These are phyloP conservation scores for Sweltsa coloradensis DNA, from an alignment of 1,140 invertebrate species.

Conservation along the genomic window DNA sequence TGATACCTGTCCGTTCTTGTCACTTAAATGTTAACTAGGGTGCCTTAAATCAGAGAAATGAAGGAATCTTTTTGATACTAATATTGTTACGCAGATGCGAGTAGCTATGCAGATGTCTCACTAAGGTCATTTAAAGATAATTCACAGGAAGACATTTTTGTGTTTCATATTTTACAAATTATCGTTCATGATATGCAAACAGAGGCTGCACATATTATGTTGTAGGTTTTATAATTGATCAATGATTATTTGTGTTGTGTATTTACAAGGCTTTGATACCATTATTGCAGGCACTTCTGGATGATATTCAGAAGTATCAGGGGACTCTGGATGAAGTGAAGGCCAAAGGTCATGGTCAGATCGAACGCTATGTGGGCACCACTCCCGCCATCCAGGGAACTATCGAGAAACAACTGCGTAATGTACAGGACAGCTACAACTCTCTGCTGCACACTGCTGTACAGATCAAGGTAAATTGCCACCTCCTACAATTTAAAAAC, in stretches of 20 bases:
- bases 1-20: too few relatives aligned
- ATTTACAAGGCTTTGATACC: too few relatives aligned
- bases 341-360: conserved; percentile 71
- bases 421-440: conserved; percentile 88
- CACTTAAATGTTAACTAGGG: too few relatives aligned
- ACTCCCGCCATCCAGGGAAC: conserved; percentile 57
- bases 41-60: too few relatives aligned
- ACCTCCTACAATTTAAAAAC: too few relatives aligned
- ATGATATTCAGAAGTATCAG: conserved; percentile 80
- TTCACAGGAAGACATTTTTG: neutral
- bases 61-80: too few relatives aligned
- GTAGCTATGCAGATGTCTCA: too few relatives aligned
- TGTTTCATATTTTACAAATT: neutral
- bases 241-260: too few relatives aligned
- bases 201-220: too few relatives aligned
- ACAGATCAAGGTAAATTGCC: conserved; percentile 76
- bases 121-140: too few relatives aligned
- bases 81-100: too few relatives aligned
- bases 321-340: conserved; percentile 68
- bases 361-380: conserved; percentile 58
- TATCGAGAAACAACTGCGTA: conserved; percentile 75
- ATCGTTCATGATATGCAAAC: neutral
- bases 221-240: too few relatives aligned
- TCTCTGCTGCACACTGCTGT: conserved; percentile 79
- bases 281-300: conserved; percentile 40